Conservation (phyloP, 2,113 vertebrate species). For the Alaudala cheleensis region DNA sequence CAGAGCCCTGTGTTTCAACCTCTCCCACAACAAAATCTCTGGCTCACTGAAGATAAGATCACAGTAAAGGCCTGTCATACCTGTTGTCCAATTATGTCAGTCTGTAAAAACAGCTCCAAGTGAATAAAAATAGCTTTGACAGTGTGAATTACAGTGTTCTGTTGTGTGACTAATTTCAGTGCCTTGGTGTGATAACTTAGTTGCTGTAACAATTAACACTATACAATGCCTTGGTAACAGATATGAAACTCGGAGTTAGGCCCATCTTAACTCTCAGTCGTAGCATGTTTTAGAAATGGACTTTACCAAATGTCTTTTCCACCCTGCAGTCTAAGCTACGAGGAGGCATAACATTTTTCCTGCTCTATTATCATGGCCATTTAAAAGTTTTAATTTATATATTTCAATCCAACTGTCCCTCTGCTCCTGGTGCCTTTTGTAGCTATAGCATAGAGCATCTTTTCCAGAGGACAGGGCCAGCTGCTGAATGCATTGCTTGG, state of each 20-base stretch:
- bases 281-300: background rate
- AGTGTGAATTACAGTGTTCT: background rate
- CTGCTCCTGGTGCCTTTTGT: background rate
- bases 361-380: background rate
- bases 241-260: background rate
- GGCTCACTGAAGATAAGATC: background rate
- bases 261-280: background rate
- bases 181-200: background rate
- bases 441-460: background rate
- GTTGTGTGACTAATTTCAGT: slow-evolving; percentile 29
- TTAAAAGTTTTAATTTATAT: background rate
- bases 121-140: slow-evolving; percentile 43
- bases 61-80: background rate
- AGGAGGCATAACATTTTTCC: background rate
- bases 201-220: background rate
- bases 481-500: background rate
- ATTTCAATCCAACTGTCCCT: background rate
- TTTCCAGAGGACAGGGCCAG: background rate
- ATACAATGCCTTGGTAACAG: background rate
- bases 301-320: background rate
- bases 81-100: slow-evolving; percentile 11
- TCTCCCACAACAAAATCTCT: background rate
- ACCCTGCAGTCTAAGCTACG: background rate
- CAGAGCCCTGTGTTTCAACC: background rate
- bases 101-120: background rate